Base-by-base conservation (phyloP, 2,113 vertebrate genomes). In the Zootoca vivipara region DNA sequence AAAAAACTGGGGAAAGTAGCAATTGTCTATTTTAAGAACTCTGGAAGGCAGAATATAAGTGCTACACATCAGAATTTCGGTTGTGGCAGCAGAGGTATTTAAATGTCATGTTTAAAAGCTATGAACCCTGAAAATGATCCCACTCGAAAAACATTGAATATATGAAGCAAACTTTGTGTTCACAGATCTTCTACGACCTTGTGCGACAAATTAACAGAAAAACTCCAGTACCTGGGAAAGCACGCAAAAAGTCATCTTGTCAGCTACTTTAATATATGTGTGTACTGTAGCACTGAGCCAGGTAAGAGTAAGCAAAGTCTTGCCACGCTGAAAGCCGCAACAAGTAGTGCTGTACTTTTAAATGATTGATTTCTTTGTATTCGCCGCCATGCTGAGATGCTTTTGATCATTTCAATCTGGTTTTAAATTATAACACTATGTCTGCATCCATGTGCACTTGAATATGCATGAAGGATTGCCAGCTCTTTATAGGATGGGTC, bases 181-280 rank as follows among this genome's bases (percentile, higher is more conserved):
- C 90, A 64, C 96, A 98, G 98, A 98, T 98, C 95, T 98, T 98
- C 95, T 98, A 98, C 96, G 98, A 98, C 96, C 97, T 98, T 97
- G 98, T 98, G 94, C 97, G 98, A 95, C 98, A 98, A 97, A 98
- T 98, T 97, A 98, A 98, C 97, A 98, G 98, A 97, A 98, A 98
- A 98, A 98, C 98, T 95, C 98, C 98, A 89, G 97, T 97, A 95
- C 97, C 97, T 94, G 98, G 98, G 94, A 98, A 98, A 96, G 95
- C 97, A 93, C 98, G 97, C 95, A 98, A 98, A 98, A 98, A 98
- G 97, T 97, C 97, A 30, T 98, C 97, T 22, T 98, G 98, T 97
- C 98, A 97, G 92, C 97, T 98, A 96, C 98, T 98, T 98, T 98
- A 98, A 98, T 98, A 96, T 90, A 96, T 92, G 95, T 96, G 96